phyloP scores from a whole-genome alignment of 2,797 vertebrate species.

The Paramormyrops hopkinsi region DNA sequence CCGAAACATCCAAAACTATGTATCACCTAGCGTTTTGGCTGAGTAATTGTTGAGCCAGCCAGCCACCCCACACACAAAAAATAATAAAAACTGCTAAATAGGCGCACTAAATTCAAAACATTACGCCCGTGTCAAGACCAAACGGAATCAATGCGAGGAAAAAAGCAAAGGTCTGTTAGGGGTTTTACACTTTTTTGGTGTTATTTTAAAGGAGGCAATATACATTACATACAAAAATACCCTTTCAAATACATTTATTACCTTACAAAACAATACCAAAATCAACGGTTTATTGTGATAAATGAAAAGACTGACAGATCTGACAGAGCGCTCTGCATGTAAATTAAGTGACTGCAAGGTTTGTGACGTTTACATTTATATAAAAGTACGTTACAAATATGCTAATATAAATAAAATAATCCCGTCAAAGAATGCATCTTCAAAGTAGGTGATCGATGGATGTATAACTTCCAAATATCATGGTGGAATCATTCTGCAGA shows the following conservation, averaged over 20 bases:
- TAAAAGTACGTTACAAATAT: slow-evolving; percentile 68
- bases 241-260: slow-evolving; percentile 71
- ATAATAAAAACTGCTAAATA: not conserved
- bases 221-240: slow-evolving; percentile 98
- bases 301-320: slow-evolving; percentile 46
- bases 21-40: not conserved
- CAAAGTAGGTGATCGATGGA: slow-evolving; percentile 52
- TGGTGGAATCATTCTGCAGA: slow-evolving; percentile 33
- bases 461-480: slow-evolving; percentile 38
- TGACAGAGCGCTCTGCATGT: slow-evolving; percentile 42
- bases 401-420: slow-evolving; percentile 73
- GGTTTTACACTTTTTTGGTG: slow-evolving; percentile 74
- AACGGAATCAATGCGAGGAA: not conserved
- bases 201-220: slow-evolving; percentile 79
- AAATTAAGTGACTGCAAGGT: slow-evolving; percentile 58
- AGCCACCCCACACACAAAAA: not conserved
- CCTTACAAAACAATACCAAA: slow-evolving; percentile 46
- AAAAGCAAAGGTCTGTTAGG: slow-evolving; percentile 45
- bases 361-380: slow-evolving; percentile 49
- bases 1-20: not conserved
- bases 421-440: slow-evolving; percentile 56
- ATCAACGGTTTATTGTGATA: slow-evolving; percentile 37
- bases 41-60: not conserved
- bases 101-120: not conserved
- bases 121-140: not conserved